phyloP scores from a whole-genome alignment of 2,113 vertebrate species.

The Saccopteryx leptura region DNA sequence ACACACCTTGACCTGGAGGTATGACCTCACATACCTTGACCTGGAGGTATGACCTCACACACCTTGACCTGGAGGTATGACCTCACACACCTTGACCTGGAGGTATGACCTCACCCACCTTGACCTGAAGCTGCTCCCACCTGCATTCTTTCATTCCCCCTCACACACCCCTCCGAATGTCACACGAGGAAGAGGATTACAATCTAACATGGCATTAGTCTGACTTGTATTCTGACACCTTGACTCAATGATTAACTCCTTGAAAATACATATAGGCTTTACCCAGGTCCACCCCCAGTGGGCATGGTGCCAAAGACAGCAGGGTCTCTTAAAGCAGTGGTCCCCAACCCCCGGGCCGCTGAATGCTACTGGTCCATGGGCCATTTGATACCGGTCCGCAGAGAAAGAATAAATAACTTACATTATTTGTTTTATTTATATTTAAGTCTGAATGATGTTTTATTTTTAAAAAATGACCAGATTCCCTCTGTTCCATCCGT shows the following conservation, averaged over 20 bases:
- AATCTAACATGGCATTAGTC: not conserved
- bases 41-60: not conserved
- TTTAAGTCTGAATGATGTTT: too few relatives aligned
- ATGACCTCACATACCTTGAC: not conserved
- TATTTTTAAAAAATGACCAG: too few relatives aligned
- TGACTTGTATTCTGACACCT: not conserved
- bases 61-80: not conserved
- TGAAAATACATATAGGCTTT: not conserved
- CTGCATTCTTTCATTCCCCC: fast-evolving
- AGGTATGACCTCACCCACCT: not conserved
- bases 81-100: not conserved
- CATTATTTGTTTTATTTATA: too few relatives aligned
- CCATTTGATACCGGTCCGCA: too few relatives aligned
- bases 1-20: not conserved
- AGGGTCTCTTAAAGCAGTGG: too few relatives aligned
- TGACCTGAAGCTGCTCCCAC: too few relatives aligned
- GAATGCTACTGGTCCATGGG: too few relatives aligned
- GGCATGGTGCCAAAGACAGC: not conserved
- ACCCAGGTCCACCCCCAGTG: not conserved
- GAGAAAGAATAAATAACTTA: too few relatives aligned
- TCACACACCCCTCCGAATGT: not conserved
- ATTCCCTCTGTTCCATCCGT: too few relatives aligned
- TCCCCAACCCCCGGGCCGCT: too few relatives aligned
- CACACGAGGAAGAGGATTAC: not conserved
- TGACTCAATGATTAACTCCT: not conserved